Base-by-base conservation (phyloP, 2,113 vertebrate genomes). In the Rhadina sibilatrix region DNA sequence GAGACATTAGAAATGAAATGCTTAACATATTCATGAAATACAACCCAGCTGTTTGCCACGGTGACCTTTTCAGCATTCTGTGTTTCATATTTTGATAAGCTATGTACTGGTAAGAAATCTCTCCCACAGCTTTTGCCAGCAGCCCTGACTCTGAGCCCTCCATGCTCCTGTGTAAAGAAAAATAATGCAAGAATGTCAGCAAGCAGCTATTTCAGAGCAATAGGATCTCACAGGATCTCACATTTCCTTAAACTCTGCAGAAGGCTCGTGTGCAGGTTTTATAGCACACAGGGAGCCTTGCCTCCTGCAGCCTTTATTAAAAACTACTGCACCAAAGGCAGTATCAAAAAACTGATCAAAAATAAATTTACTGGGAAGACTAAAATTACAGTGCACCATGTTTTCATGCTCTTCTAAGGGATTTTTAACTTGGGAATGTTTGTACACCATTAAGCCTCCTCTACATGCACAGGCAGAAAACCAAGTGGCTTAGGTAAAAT, bases 11-110 rank as follows among this genome's bases (percentile, higher is more conserved):
- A 92, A 95, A 83, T 82, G 56, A 95, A 95, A 89, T 81, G 56
- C 60, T 85, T 93, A 86, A 96, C 89, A 21, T 80, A 95, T 81
- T 92, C 63, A 66, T 78, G 66, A 93, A 92, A 93, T 88, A 60
- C 33, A 94, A 46, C 60, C 56, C 71, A 94, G 88, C 75, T 96
- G 70, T 78, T 94, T 95, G 72, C 90, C 76, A 75, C 1, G n/a
- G 85, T 96, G 96, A 97, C 97, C 95, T 97, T 97, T 97, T 93
- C 94, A 93, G 78, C 56, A 93, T 94, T 89, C 93, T 76, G 60
- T 57, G 87, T 91, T 85, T 93, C 87, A 35, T 78, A 64, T 85
- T 96, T 93, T 96, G 91, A 95, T 97, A 90, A 94, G 83, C 71
- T 70, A 21, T 18, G 38, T 37, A 37, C 57, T 21, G 49, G 74